Conservation (phyloP, 2,797 vertebrate genomes). For the Oreochromis mossambicus region DNA sequence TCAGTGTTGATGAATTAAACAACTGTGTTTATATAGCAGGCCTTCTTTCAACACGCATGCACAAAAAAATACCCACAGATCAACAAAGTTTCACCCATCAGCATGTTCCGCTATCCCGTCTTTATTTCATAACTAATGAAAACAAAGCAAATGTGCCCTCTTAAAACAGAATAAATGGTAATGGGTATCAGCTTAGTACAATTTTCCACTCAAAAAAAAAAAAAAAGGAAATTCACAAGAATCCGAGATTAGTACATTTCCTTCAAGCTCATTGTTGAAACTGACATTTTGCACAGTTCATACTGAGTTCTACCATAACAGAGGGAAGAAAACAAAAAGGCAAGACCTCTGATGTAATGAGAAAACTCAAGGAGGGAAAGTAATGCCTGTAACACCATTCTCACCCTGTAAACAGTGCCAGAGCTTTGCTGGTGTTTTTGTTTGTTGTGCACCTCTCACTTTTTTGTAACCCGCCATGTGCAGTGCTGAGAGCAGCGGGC, state of each 20-base stretch:
- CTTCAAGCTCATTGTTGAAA: background rate
- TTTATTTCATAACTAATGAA: background rate
- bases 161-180: background rate
- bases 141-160: background rate
- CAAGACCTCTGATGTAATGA: background rate
- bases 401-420: background rate
- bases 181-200: background rate
- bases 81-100: background rate
- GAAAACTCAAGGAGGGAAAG: background rate
- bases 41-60: constrained; percentile 14
- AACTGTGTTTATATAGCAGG: constrained; percentile 44
- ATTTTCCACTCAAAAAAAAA: background rate
- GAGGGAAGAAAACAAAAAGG: background rate
- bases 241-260: background rate
- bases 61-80: constrained; percentile 5
- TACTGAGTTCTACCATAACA: background rate
- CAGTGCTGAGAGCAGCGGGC: background rate
- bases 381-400: background rate
- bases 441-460: background rate
- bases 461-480: background rate
- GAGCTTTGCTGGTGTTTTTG: background rate
- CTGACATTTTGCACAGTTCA: background rate
- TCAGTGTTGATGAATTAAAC: constrained; percentile 64
- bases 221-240: too few relatives aligned
- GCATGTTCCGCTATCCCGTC: background rate